Evolutionary conservation across 2,797 vertebrate genomes (phyloP).

Genomic region (Ptychadena robeensis): DNA sequence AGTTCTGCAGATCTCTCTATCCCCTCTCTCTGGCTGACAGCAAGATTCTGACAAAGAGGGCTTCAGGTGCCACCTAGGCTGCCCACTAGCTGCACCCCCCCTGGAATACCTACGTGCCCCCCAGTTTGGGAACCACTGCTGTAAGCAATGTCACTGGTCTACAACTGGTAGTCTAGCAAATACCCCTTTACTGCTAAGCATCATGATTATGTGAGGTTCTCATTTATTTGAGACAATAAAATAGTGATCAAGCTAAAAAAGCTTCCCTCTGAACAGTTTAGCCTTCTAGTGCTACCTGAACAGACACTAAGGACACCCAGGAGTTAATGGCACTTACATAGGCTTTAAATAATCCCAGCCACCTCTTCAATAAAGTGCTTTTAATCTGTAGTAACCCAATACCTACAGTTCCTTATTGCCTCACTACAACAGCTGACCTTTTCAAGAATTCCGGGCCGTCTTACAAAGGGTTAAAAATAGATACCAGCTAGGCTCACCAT

Average conservation of each 20-base stretch:
- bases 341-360: constrained; percentile 3
- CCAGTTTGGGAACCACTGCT: no score
- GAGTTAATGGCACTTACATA: constrained; percentile 15
- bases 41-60: no score
- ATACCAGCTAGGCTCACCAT: constrained; percentile 43
- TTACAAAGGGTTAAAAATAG: constrained; percentile 63
- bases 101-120: no score
- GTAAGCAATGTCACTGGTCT: neutral
- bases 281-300: no score
- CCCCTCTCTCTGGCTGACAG: no score
- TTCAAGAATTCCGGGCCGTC: constrained; percentile 47
- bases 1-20: no score
- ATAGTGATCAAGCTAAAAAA: no score
- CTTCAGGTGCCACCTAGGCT: no score
- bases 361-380: constrained; percentile 21
- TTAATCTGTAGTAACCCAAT: constrained; percentile 45
- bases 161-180: neutral
- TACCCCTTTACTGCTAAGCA: neutral
- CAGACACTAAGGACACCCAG: neutral
- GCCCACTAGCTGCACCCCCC: no score
- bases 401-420: constrained; percentile 51
- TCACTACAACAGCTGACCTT: constrained; percentile 57
- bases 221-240: neutral
- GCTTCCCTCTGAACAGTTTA: no score
- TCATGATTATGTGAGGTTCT: neutral